Evolutionary conservation across 2,113 vertebrate species (phyloP).

Genomic region (Butastur rufipennis): DNA sequence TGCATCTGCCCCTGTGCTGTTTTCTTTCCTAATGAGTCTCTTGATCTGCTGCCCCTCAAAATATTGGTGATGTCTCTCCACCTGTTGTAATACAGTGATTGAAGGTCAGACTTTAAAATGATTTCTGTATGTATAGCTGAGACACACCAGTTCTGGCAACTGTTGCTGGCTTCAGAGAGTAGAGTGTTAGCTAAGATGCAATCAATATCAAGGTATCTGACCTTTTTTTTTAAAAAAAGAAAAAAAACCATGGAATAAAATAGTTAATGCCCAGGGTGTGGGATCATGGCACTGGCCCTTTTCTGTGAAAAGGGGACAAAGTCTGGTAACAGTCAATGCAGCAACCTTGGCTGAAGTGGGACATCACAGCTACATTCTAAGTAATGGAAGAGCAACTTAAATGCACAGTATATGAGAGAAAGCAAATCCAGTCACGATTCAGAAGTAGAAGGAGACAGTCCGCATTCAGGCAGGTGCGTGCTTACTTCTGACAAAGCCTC

Average conservation of each 20-base stretch:
- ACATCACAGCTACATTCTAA: rapidly evolving
- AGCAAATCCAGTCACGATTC: background rate
- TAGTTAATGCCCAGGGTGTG: background rate
- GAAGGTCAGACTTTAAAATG: constrained; percentile 2
- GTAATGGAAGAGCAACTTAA: background rate
- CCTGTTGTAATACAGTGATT: background rate
- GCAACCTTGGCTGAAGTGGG: background rate
- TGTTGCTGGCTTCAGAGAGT: background rate
- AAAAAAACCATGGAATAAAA: background rate
- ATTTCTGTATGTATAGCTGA: background rate
- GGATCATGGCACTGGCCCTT: background rate
- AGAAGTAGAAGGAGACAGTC: background rate
- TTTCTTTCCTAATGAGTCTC: background rate
- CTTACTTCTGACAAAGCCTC: background rate
- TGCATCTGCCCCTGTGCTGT: rapidly evolving
- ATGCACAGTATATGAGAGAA: rapidly evolving
- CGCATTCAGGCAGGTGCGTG: background rate
- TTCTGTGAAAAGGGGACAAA: background rate
- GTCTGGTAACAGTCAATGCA: background rate
- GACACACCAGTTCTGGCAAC: background rate
- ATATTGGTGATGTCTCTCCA: background rate
- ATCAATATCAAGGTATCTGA: background rate
- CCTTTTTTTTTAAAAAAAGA: background rate
- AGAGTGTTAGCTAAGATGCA: background rate
- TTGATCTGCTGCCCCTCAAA: background rate